A percentile compares a stretch with the other conserved stretches of the same genome.
These are phyloP conservation scores for Ardeotis arabs DNA, from an alignment of 2,113 vertebrate species.

Conservation along the genomic window DNA sequence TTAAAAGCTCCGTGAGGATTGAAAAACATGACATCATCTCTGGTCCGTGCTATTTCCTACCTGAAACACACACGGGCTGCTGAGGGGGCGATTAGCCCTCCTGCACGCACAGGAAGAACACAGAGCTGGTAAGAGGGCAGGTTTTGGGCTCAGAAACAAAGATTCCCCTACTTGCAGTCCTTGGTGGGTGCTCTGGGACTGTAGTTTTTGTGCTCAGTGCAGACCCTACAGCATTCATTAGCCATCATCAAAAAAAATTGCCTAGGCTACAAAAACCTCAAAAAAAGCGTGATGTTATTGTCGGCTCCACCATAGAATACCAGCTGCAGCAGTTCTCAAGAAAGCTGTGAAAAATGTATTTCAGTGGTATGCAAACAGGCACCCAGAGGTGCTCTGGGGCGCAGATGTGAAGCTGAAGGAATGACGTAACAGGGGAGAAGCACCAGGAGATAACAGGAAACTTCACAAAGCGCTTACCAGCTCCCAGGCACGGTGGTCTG, in stretches of 20 bases:
- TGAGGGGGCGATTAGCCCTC: neutral
- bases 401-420: neutral
- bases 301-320: neutral
- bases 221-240: neutral
- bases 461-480: neutral
- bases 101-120: neutral
- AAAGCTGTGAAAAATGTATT: neutral
- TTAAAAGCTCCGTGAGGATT: neutral
- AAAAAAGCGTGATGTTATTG: neutral
- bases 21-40: slow-evolving; percentile 38
- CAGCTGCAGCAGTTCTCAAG: neutral
- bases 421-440: neutral
- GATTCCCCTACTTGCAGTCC: neutral
- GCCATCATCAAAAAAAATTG: neutral
- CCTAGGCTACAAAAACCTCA: neutral
- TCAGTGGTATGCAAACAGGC: neutral
- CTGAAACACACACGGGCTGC: neutral
- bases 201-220: neutral
- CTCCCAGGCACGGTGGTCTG: neutral
- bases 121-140: neutral
- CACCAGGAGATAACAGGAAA: neutral
- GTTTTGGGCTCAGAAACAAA: neutral
- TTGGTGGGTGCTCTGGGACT: neutral
- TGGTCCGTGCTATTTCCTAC: neutral
- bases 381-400: neutral